Percentiles rank a stretch among this genome's conserved stretches.
These are phyloP conservation scores for Bactericera cockerelli DNA, from an alignment of 1,140 invertebrate genomes.

Conservation along the genomic window DNA sequence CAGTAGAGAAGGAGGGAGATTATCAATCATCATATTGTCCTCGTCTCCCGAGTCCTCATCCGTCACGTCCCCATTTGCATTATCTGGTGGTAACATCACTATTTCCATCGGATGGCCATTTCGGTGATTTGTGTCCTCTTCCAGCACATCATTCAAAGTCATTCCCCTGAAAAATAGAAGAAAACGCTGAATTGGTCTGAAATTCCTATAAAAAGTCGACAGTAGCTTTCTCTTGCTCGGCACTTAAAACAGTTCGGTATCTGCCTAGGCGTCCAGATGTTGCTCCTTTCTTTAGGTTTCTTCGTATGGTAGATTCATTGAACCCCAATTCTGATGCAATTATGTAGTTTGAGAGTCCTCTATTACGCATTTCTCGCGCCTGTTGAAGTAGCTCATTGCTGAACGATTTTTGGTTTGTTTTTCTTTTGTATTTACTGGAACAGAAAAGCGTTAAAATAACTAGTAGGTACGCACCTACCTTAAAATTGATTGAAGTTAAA, in stretches of 20 bases:
- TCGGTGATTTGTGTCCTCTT: no score
- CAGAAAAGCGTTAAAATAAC: background rate
- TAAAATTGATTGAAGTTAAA: no score
- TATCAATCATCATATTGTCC: no score
- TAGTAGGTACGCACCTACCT: background rate
- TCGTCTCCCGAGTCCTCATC: no score
- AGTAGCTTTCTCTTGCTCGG: background rate
- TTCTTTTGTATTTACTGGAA: background rate
- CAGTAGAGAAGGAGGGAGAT: no score
- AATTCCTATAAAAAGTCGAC: slow-evolving; percentile 10
- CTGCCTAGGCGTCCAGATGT: background rate
- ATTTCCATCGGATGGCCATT: no score
- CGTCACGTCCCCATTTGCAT: no score
- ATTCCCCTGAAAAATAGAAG: no score
- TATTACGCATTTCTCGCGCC: background rate
- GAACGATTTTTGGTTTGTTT: background rate
- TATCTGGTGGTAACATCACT: no score
- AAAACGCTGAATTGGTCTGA: no score
- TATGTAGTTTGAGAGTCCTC: background rate
- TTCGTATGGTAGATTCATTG: background rate
- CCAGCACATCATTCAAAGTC: no score
- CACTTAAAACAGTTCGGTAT: background rate
- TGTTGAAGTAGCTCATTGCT: background rate
- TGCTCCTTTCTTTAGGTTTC: background rate
- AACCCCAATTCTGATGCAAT: background rate